Percentiles rank a stretch among this genome's conserved stretches.
Conservation (phyloP, 2,797 vertebrate species). For the Luscinia megarhynchos region DNA sequence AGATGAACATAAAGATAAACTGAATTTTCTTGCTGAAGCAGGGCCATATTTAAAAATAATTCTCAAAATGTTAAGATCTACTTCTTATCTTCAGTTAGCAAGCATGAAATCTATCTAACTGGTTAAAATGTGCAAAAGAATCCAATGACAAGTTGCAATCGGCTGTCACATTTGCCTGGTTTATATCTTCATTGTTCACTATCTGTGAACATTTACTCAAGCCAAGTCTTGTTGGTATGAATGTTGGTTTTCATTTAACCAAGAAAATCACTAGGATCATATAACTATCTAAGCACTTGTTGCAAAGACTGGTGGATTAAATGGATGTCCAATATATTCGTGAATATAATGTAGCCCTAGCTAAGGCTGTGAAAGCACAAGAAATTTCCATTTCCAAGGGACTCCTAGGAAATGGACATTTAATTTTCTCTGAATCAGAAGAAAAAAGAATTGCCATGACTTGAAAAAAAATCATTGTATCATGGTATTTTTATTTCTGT, state of each 20-base stretch:
- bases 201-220: slow-evolving; percentile 42
- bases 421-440: neutral
- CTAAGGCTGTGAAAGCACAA: neutral
- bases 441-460: neutral
- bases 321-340: neutral
- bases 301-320: slow-evolving; percentile 9
- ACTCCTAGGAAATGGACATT: neutral
- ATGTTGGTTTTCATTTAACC: slow-evolving; percentile 23
- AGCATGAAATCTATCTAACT: slow-evolving; percentile 7
- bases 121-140: slow-evolving; percentile 14
- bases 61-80: slow-evolving; percentile 5
- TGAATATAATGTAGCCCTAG: neutral
- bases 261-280: slow-evolving; percentile 18
- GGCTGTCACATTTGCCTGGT: slow-evolving; percentile 28
- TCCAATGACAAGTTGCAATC: slow-evolving; percentile 7
- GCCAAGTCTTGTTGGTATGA: slow-evolving; percentile 5
- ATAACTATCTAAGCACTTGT: slow-evolving; percentile 18
- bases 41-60: neutral
- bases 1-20: neutral
- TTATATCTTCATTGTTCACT: slow-evolving; percentile 38
- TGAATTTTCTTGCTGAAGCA: neutral
- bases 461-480: neutral
- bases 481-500: neutral
- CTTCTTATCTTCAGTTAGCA: slow-evolving; percentile 1
- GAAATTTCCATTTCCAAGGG: neutral